Evolutionary conservation across 2,888 invertebrate species (phyloP).

Genomic region (Nematopogon swammerdamellus): DNA sequence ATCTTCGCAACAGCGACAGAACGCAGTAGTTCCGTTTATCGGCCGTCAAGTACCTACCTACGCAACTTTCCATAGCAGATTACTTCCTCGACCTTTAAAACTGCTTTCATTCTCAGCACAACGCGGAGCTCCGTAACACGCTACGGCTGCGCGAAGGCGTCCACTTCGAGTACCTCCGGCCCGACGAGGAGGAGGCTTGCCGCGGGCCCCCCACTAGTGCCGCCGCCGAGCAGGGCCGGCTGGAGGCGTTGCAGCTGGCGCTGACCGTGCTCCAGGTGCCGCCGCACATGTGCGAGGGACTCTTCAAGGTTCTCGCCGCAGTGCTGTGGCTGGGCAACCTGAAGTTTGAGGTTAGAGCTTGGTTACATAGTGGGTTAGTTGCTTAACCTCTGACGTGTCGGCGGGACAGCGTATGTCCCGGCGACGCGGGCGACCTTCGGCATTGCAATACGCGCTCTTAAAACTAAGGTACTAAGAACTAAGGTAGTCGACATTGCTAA

Average conservation of each 20-base stretch:
- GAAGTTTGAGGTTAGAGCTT: conserved; percentile 75
- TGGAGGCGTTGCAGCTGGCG: conserved; percentile 83
- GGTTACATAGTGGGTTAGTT: no score
- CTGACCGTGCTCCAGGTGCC: conserved; percentile 88
- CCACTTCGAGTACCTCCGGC: conserved; percentile 80
- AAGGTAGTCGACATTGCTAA: no score
- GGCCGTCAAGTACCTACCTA: no score
- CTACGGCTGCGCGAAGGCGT: conserved; percentile 72
- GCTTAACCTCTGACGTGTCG: no score
- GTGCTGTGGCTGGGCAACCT: conserved; percentile 91
- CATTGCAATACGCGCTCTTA: no score
- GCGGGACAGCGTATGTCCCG: no score
- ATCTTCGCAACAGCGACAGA: no score
- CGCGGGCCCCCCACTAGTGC: conserved; percentile 14
- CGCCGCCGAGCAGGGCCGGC: conserved; percentile 47
- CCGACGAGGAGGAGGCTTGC: conserved; percentile 63
- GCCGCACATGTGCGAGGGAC: conserved; percentile 80
- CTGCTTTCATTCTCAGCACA: conserved; percentile 49
- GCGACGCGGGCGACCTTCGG: no score
- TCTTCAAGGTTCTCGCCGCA: conserved; percentile 83
- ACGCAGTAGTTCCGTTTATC: no score
- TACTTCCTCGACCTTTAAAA: no score
- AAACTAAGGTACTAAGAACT: no score
- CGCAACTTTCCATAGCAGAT: no score
- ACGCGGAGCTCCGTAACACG: conserved; percentile 70